phyloP scores from a whole-genome alignment of 2,113 vertebrate species.

The Pelecanus crispus region DNA sequence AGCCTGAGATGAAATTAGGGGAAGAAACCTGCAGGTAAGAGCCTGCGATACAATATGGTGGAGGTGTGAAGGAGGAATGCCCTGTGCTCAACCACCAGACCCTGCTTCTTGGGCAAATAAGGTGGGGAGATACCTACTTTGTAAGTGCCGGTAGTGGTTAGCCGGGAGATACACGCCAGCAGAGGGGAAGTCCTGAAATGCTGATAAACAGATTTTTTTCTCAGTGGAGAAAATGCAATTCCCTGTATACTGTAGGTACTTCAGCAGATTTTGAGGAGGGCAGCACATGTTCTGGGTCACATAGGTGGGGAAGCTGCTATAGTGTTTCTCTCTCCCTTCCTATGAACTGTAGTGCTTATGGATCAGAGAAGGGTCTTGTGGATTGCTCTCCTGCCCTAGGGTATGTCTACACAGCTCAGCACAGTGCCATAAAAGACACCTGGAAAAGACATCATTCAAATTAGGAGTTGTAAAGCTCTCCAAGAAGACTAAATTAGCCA shows the following conservation, averaged over 20 bases:
- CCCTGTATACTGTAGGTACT: not conserved
- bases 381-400: not conserved
- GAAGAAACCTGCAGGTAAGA: not conserved
- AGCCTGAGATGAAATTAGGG: not conserved
- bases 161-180: not conserved
- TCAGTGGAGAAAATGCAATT: not conserved
- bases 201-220: not conserved
- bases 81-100: not conserved
- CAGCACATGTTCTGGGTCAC: not conserved
- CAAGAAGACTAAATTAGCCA: not conserved
- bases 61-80: not conserved
- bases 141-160: not conserved
- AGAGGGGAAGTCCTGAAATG: not conserved
- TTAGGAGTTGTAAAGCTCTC: not conserved
- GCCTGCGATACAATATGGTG: no score
- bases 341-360: not conserved
- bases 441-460: not conserved
- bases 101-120: not conserved
- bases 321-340: not conserved
- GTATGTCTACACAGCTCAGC: not conserved
- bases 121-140: not conserved
- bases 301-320: not conserved
- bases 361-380: not conserved
- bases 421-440: not conserved
- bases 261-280: not conserved